Evolutionary conservation across 2,797 vertebrate species (phyloP).

Genomic region (Eptatretus atami): DNA sequence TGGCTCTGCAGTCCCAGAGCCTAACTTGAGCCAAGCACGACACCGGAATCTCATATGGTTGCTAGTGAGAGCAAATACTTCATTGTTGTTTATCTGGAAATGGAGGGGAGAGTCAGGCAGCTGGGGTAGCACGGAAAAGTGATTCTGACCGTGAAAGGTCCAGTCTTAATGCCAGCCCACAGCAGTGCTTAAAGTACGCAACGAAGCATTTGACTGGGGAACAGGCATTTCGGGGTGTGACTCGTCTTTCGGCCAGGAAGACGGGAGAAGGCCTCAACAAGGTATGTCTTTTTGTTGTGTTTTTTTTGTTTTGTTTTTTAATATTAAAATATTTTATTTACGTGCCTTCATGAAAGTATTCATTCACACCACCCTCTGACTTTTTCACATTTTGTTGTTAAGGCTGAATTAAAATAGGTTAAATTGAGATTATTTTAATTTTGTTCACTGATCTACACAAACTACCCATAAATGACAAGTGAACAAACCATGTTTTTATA

Average conservation of each 20-base stretch:
- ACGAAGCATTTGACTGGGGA: slow-evolving; percentile 86
- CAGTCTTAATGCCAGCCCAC: slow-evolving; percentile 50
- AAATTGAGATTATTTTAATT: no score
- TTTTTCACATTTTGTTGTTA: no score
- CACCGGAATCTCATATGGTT: slow-evolving; percentile 54
- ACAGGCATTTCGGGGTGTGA: slow-evolving; percentile 74
- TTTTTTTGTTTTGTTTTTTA: no score
- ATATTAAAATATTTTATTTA: no score
- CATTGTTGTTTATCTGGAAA: not conserved
- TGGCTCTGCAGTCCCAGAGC: slow-evolving; percentile 28
- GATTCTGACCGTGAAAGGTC: slow-evolving; percentile 42
- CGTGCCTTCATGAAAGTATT: no score
- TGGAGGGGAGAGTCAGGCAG: not conserved
- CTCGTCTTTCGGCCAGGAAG: slow-evolving; percentile 67
- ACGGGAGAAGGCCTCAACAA: slow-evolving; percentile 77
- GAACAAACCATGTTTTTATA: no score
- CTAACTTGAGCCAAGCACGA: slow-evolving; percentile 67
- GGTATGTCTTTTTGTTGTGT: slow-evolving; percentile 19
- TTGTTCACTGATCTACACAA: no score
- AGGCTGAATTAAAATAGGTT: no score
- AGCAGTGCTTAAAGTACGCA: slow-evolving; percentile 60
- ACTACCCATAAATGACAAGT: no score
- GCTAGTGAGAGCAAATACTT: slow-evolving; percentile 17
- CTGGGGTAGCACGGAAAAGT: not conserved
- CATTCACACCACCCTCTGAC: no score